Base-by-base conservation (phyloP, 2,113 vertebrate species). In the Lophochroa leadbeateri region DNA sequence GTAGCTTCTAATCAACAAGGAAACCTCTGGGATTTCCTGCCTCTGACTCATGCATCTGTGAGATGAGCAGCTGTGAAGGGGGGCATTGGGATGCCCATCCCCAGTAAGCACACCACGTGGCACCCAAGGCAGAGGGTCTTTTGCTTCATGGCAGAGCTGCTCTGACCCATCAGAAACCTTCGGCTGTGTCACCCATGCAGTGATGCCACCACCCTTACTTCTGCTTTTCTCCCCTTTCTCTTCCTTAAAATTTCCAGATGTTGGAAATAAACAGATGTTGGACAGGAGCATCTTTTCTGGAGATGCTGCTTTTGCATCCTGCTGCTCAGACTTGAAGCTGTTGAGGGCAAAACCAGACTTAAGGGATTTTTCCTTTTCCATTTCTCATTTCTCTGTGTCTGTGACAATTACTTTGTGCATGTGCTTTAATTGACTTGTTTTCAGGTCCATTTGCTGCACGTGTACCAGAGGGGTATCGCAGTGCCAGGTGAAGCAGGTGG, bases 51-150 rank as follows among this genome's bases (percentile, higher is more conserved):
- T 1, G 7, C 47, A 5, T 17, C 44, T 19, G 0, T 3, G 69
- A 10, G 68, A 3, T 5, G 43, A 58, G 81, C 24, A 19, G 63
- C 43, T 28, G 27, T 3, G 5, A 19, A 67, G 43, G 11, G 50
- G 11, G 8, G 46, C 2, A 0, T 7, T 9, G 64, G 43, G 60
- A 9, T 46, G 81, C 33, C 41, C 52, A 5, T 72, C 18, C 64
- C 41, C 5, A 33, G 17, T 1, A 7, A n/a, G 35, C 1, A 4
- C 29, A 16, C 19, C 1, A 0, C 1, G 9, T 9, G 37, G n/a
- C 50, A 11, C 23, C n/a, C 1, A 3, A 28, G 67, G 12, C 63
- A 31, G 37, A 35, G 21, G 8, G 1, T 4, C 4, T n/a, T 55
- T 25, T 44, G 23, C 58, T 47, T 35, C 0, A 5, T 29, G 31